A percentile compares a stretch with the other conserved stretches of the same genome.
These are phyloP conservation scores for Heterodera filipjevi DNA, from an alignment of 2,888 invertebrate genomes.

Conservation along the genomic window DNA sequence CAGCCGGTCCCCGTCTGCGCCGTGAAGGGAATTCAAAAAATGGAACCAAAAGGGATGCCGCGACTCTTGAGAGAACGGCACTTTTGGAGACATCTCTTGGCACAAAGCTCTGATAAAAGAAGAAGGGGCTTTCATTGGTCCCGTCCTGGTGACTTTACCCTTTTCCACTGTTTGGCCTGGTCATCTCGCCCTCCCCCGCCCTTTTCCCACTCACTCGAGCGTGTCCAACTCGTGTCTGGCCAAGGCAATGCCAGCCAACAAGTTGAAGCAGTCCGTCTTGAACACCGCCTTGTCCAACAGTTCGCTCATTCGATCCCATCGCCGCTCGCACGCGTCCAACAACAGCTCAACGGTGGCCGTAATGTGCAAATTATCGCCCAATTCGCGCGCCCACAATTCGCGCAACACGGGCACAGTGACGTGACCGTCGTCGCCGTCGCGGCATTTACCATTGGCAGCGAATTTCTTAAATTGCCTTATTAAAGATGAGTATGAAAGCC, in stretches of 20 bases:
- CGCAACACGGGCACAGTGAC: neutral
- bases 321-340: neutral
- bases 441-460: neutral
- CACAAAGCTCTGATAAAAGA: neutral
- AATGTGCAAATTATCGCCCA: neutral
- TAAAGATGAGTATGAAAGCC: too few relatives aligned
- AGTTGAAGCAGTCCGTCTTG: constrained; percentile 5
- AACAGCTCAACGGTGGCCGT: neutral
- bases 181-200: neutral
- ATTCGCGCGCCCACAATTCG: neutral
- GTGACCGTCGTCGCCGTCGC: neutral
- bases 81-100: constrained; percentile 4
- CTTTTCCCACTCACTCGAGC: neutral
- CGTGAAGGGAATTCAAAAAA: neutral
- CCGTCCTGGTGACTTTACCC: too few relatives aligned
- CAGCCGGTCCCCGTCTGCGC: neutral
- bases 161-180: too few relatives aligned
- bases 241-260: neutral
- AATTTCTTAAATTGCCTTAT: too few relatives aligned
- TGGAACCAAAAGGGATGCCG: constrained; percentile 5
- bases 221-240: neutral
- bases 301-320: neutral
- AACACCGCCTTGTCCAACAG: constrained; percentile 3
- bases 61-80: constrained; percentile 6
- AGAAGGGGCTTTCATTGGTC: too few relatives aligned